Evolutionary conservation across 2,113 vertebrate species (phyloP).

Genomic region (Indri indri): DNA sequence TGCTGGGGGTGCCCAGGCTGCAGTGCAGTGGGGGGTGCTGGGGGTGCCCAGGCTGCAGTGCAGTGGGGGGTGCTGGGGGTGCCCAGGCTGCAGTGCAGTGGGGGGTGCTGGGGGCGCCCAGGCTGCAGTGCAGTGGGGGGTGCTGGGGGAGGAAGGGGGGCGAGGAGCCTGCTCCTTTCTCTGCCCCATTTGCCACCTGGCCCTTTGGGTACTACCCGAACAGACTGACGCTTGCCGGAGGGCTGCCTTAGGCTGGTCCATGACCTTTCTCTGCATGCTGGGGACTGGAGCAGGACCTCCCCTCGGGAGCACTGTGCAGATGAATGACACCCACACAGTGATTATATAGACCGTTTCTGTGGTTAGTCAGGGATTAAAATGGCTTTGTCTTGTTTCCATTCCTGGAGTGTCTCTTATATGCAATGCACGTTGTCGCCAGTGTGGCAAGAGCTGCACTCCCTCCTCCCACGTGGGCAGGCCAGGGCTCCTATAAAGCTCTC

Average conservation of each 20-base stretch:
- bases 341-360: neutral
- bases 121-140: no score
- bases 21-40: no score
- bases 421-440: rapidly evolving
- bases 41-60: no score
- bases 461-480: neutral
- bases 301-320: rapidly evolving
- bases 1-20: no score
- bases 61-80: no score
- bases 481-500: rapidly evolving
- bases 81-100: no score
- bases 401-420: neutral
- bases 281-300: neutral
- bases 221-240: neutral
- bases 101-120: rapidly evolving
- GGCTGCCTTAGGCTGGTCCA: rapidly evolving
- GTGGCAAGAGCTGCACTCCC: neutral
- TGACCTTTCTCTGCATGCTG: rapidly evolving
- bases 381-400: neutral
- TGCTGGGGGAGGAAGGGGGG: neutral
- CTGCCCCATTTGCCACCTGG: no score
- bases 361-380: neutral
- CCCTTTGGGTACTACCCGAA: neutral
- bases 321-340: rapidly evolving
- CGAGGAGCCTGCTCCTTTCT: neutral